Evolutionary conservation across 1,140 invertebrate species (phyloP).

Genomic region (Scylla paramamosain): DNA sequence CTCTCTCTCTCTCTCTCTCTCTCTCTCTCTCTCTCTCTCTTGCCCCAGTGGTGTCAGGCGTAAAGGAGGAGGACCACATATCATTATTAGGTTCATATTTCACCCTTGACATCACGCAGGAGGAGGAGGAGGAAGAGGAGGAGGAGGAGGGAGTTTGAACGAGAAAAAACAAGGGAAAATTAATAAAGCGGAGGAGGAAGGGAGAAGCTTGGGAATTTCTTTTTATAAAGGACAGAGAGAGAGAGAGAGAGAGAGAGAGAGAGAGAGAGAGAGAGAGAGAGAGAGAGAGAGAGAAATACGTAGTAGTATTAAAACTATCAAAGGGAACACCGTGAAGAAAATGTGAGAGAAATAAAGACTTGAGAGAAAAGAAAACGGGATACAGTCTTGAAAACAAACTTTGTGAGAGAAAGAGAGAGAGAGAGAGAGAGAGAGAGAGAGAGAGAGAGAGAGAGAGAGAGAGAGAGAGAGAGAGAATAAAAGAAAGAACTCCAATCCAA

Average conservation of each 20-base stretch:
- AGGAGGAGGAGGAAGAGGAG: background rate
- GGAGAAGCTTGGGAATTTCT: background rate
- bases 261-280: conserved; percentile 52
- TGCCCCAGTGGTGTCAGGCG: too few species aligned
- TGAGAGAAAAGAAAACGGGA: background rate
- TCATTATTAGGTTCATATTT: background rate
- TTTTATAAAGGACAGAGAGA: background rate
- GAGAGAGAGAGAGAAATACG: background rate
- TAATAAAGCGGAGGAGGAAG: background rate
- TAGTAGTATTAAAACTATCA: background rate
- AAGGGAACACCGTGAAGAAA: background rate
- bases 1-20: too few species aligned
- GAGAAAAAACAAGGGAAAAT: background rate
- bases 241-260: conserved; percentile 50
- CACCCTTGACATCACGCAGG: background rate
- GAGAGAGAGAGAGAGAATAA: background rate
- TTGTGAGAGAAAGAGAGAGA: background rate
- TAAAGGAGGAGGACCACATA: too few species aligned
- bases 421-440: background rate
- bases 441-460: background rate
- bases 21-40: too few species aligned
- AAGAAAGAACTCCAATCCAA: background rate
- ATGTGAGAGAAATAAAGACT: background rate
- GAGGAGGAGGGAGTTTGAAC: background rate
- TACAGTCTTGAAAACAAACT: background rate